Percentiles rank a stretch among this genome's conserved stretches.
phyloP scores from a whole-genome alignment of 2,113 vertebrate genomes.

The Periophthalmus modestus region DNA sequence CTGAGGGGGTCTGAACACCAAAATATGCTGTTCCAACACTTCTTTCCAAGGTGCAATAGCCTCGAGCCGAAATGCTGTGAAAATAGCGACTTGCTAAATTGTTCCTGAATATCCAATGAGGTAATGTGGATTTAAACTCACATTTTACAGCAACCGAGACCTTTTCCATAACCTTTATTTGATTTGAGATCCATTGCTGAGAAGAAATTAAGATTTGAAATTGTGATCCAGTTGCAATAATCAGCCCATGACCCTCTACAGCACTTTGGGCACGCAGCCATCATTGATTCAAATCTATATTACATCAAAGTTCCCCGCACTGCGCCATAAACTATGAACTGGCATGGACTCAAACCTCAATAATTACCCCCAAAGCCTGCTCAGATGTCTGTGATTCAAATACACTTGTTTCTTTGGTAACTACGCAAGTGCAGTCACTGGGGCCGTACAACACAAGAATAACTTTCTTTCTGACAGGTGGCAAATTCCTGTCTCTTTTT shows the following conservation, averaged over 20 bases:
- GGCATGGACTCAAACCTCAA: conserved; percentile 47
- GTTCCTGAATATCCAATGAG: too few species aligned
- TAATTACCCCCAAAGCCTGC: conserved; percentile 49
- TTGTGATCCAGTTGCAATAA: background rate
- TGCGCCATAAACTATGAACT: conserved; percentile 30
- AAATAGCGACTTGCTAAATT: too few species aligned
- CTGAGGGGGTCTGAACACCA: too few species aligned
- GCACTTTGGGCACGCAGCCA: conserved; percentile 49
- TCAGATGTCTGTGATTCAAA: conserved; percentile 47
- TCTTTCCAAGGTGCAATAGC: too few species aligned
- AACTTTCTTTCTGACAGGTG: background rate
- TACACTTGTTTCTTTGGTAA: conserved; percentile 62
- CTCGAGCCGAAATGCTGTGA: too few species aligned
- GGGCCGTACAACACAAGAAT: background rate
- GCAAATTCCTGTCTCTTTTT: background rate
- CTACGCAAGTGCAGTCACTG: conserved; percentile 7
- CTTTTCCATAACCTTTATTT: too few species aligned
- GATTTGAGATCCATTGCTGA: too few species aligned
- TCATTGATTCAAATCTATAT: conserved; percentile 14
- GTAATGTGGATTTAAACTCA: too few species aligned
- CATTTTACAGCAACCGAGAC: too few species aligned
- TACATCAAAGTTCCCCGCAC: conserved; percentile 56
- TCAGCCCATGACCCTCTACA: conserved; percentile 26
- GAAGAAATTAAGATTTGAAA: background rate
- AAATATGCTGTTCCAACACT: too few species aligned